These are phyloP conservation scores for Chromobotia macracanthus DNA, from an alignment of 2,797 vertebrate genomes.

Conservation along the genomic window DNA sequence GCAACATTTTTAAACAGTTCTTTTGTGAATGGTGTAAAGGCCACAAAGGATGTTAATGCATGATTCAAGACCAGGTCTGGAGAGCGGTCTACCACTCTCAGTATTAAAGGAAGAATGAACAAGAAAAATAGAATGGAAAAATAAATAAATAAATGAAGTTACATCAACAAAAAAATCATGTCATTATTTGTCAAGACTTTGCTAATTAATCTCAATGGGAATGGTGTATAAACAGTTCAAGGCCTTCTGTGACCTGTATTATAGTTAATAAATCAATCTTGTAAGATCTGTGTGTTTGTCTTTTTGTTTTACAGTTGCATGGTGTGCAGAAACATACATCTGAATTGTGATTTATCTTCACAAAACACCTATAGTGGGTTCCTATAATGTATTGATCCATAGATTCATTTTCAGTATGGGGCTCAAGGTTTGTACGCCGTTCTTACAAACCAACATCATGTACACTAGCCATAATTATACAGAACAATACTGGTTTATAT, in stretches of 20 bases:
- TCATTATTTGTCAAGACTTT: constrained; percentile 86
- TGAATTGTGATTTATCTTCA: not conserved
- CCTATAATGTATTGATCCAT: not conserved
- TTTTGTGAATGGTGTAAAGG: constrained; percentile 79
- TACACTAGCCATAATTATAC: too few species aligned
- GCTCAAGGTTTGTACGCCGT: too few species aligned
- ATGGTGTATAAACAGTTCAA: constrained; percentile 88
- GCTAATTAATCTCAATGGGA: constrained; percentile 91
- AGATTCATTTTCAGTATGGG: too few species aligned
- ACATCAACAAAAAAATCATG: constrained; percentile 76
- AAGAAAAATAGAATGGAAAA: constrained; percentile 62
- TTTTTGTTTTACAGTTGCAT: constrained; percentile 44
- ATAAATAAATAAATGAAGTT: constrained; percentile 81
- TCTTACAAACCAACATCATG: too few species aligned
- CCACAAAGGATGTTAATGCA: constrained; percentile 83
- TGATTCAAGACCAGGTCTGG: constrained; percentile 78
- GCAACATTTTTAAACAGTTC: constrained; percentile 76
- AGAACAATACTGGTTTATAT: too few species aligned
- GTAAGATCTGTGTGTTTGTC: constrained; percentile 73
- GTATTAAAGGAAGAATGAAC: constrained; percentile 71
- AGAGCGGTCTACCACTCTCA: constrained; percentile 76
- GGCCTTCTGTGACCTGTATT: constrained; percentile 95
- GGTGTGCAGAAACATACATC: not conserved
- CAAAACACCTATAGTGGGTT: not conserved
- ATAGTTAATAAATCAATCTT: constrained; percentile 99